phyloP scores from a whole-genome alignment of 1,140 invertebrate genomes.

The Lamellibrachia luymesi region DNA sequence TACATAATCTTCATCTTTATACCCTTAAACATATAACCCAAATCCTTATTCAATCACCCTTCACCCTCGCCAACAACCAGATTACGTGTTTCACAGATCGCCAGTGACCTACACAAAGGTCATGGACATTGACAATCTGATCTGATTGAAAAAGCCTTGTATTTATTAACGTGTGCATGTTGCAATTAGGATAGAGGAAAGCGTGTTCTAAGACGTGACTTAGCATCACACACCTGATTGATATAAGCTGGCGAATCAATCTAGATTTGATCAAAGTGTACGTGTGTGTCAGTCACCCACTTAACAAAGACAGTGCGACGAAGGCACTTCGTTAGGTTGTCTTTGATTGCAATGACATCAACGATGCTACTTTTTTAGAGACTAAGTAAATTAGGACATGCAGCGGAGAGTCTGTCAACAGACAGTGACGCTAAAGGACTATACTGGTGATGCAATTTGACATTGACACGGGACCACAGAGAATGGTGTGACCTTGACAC shows the following conservation, averaged over 20 bases:
- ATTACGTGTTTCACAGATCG: background rate
- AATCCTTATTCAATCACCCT: background rate
- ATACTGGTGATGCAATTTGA: background rate
- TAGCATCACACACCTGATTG: background rate
- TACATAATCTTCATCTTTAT: background rate
- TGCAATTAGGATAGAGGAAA: background rate
- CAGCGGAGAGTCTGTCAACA: background rate
- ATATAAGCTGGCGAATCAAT: background rate
- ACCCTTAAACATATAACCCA: background rate
- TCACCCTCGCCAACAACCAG: background rate
- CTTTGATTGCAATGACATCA: background rate
- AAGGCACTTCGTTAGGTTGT: background rate
- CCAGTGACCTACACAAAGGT: background rate
- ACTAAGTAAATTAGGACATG: background rate
- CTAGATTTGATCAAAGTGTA: conserved; percentile 1
- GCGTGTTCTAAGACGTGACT: background rate
- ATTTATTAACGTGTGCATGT: background rate
- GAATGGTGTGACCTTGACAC: no score
- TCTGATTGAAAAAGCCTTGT: background rate
- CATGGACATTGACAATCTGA: background rate
- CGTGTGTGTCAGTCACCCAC: background rate
- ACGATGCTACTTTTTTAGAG: background rate
- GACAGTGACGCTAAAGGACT: background rate
- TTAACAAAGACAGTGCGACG: background rate
- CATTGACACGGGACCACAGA: background rate